phyloP scores from a whole-genome alignment of 2,888 invertebrate genomes.

The Folsomia candida region DNA sequence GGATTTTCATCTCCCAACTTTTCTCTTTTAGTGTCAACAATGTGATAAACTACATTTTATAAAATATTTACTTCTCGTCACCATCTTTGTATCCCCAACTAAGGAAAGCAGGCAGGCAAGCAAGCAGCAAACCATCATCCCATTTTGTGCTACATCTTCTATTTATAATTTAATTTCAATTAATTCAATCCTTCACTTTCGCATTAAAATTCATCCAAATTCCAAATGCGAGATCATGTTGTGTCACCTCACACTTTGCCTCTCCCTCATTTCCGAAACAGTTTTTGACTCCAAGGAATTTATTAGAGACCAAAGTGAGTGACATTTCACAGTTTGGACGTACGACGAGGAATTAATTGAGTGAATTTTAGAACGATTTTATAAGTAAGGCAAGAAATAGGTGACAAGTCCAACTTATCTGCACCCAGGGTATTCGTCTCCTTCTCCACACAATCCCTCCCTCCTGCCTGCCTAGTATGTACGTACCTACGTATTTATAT shows the following conservation, averaged over 20 bases:
- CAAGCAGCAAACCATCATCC: too few relatives aligned
- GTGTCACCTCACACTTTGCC: too few relatives aligned
- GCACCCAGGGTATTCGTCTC: not conserved
- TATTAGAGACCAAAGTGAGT: not conserved
- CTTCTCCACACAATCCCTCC: too few relatives aligned
- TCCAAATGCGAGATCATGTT: not conserved
- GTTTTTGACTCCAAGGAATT: not conserved
- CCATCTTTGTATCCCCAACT: too few relatives aligned
- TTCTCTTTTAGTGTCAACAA: too few relatives aligned
- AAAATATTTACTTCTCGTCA: too few relatives aligned
- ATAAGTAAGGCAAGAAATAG: not conserved
- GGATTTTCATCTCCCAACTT: too few relatives aligned
- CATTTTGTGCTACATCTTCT: too few relatives aligned
- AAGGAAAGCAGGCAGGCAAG: too few relatives aligned
- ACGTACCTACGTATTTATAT: too few relatives aligned
- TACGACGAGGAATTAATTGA: slow-evolving; percentile 1
- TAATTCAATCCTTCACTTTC: not conserved
- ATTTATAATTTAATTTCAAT: not conserved
- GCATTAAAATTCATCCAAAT: not conserved
- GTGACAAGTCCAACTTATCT: not conserved
- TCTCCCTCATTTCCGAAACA: not conserved
- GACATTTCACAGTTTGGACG: slow-evolving; percentile 1
- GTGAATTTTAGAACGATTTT: slow-evolving; percentile 1
- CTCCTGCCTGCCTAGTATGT: too few relatives aligned
- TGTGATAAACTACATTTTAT: too few relatives aligned